Evolutionary conservation across 2,888 invertebrate genomes (phyloP).

Genomic region (Leptinotarsa peninsularis): DNA sequence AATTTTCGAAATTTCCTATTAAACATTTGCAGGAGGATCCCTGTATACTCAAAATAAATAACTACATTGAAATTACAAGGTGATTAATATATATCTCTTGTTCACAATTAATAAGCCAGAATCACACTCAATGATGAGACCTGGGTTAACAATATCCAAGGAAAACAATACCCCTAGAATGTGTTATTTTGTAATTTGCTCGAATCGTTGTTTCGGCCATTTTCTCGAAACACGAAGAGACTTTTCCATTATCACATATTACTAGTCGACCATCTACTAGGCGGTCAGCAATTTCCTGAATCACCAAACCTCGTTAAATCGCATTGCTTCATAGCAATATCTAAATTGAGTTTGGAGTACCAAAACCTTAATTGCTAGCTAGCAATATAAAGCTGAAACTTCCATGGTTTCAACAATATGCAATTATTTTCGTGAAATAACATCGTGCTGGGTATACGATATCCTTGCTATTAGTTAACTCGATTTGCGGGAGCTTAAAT

Average conservation of each 20-base stretch:
- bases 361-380: slow-evolving; percentile 46
- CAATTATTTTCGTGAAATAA: slow-evolving; percentile 40
- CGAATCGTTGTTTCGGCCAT: slow-evolving; percentile 21
- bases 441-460: slow-evolving; percentile 28
- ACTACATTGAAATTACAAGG: too few relatives aligned
- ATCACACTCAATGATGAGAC: neutral
- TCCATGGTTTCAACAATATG: slow-evolving; percentile 44
- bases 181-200: slow-evolving; percentile 25
- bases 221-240: slow-evolving; percentile 25
- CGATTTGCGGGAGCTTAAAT: neutral
- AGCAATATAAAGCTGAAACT: slow-evolving; percentile 43
- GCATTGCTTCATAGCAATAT: slow-evolving; percentile 43
- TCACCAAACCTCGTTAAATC: slow-evolving; percentile 40
- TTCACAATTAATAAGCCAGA: neutral
- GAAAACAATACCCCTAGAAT: slow-evolving; percentile 7
- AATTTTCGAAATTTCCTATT: too few relatives aligned
- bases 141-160: neutral
- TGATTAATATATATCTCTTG: neutral
- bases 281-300: slow-evolving; percentile 42
- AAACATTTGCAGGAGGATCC: too few relatives aligned
- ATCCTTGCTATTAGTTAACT: neutral
- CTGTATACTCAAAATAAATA: too few relatives aligned
- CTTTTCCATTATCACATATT: slow-evolving; percentile 42
- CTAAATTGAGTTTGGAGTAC: slow-evolving; percentile 47
- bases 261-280: slow-evolving; percentile 34